Evolutionary conservation across 2,113 vertebrate genomes (phyloP).

Genomic region (Gulo gulo): DNA sequence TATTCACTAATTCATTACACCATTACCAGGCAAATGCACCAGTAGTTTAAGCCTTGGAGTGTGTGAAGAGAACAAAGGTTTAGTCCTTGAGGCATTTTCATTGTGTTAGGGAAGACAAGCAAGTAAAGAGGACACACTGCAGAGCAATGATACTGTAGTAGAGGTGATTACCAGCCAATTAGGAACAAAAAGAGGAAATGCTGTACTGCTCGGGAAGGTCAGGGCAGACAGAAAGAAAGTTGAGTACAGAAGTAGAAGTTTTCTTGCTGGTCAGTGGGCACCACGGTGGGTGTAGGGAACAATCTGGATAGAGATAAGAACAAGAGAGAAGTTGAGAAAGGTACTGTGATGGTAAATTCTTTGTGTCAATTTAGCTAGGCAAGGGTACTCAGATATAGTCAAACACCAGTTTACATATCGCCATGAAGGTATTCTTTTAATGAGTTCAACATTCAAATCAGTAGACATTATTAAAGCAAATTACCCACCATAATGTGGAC

Average conservation of each 20-base stretch:
- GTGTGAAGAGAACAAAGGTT: not conserved
- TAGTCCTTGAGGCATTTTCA: not conserved
- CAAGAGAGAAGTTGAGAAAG: not conserved
- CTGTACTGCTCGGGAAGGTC: not conserved
- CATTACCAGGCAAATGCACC: not conserved
- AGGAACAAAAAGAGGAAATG: not conserved
- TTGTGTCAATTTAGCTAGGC: not conserved
- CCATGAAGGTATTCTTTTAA: not conserved
- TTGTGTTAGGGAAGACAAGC: not conserved
- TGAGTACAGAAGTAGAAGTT: not conserved
- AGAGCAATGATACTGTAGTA: not conserved
- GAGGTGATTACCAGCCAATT: not conserved
- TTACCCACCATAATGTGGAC: not conserved
- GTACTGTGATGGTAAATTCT: not conserved
- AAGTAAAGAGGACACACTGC: not conserved
- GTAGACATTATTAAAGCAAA: not conserved
- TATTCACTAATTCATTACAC: not conserved
- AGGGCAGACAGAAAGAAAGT: not conserved
- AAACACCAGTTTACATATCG: not conserved
- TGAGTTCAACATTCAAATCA: not conserved
- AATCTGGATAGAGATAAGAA: not conserved
- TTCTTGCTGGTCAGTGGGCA: not conserved
- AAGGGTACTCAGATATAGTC: not conserved
- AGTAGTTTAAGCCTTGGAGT: not conserved
- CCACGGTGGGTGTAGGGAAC: not conserved